phyloP scores from a whole-genome alignment of 2,888 invertebrate species.

The Amblyjoppa proteus region DNA sequence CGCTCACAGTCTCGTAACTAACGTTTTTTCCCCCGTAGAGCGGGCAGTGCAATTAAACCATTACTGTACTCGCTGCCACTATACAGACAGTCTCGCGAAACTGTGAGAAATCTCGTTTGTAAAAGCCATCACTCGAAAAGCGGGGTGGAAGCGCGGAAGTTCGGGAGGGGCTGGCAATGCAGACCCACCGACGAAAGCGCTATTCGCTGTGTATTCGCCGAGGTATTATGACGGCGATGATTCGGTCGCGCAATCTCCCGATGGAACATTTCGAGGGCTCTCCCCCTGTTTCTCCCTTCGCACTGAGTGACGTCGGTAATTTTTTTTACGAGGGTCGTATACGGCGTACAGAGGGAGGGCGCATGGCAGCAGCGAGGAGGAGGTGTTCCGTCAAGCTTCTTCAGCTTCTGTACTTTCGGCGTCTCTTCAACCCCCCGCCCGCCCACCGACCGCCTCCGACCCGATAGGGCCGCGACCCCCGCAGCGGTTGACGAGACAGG shows the following conservation, averaged over 20 bases:
- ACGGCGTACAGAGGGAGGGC: conserved; percentile 25
- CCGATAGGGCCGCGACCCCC: background rate
- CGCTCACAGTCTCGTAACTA: conserved; percentile 42
- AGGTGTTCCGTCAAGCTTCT: conserved; percentile 9
- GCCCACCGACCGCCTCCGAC: background rate
- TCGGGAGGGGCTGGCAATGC: background rate
- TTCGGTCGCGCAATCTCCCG: conserved; percentile 60
- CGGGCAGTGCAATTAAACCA: conserved; percentile 36
- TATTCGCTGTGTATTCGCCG: background rate
- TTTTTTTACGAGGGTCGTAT: conserved; percentile 54
- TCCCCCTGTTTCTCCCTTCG: conserved; percentile 28
- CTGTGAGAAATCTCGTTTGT: conserved; percentile 61
- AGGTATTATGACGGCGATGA: conserved; percentile 48
- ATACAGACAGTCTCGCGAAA: conserved; percentile 3
- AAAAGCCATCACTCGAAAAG: conserved; percentile 36
- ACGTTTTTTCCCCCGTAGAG: conserved; percentile 7
- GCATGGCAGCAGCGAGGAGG: background rate
- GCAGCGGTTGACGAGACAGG: conserved; percentile 1
- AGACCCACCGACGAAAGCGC: background rate
- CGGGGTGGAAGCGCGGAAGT: conserved; percentile 16
- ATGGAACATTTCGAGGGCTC: conserved; percentile 34
- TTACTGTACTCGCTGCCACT: background rate
- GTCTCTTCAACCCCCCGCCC: background rate
- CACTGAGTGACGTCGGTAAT: conserved; percentile 8
- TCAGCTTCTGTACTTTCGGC: background rate